phyloP scores from a whole-genome alignment of 2,888 invertebrate species.

The Furcula furcula region DNA sequence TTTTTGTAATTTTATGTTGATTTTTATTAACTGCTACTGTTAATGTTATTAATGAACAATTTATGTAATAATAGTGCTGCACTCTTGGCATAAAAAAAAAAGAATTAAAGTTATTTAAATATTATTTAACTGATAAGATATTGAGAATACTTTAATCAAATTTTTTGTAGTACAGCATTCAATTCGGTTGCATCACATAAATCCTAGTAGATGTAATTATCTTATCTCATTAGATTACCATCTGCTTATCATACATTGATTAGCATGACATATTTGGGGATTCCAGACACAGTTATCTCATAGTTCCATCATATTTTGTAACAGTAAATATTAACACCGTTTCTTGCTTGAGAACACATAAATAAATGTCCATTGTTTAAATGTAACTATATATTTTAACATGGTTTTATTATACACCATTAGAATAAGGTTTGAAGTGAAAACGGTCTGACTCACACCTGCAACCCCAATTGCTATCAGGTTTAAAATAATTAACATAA shows the following conservation, averaged over 20 bases:
- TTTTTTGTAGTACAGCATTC: conserved; percentile 13
- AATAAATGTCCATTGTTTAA: neutral
- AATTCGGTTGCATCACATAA: conserved; percentile 19
- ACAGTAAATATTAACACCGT: neutral
- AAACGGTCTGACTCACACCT: conserved; percentile 23
- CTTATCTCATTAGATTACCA: conserved; percentile 36
- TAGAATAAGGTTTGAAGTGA: conserved; percentile 4
- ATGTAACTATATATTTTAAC: neutral
- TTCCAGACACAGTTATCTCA: conserved; percentile 20
- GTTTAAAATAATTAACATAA: conserved; percentile 20
- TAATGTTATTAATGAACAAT: too few species aligned
- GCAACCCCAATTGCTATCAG: conserved; percentile 22
- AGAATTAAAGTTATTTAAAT: conserved; percentile 8
- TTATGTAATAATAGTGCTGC: too few species aligned
- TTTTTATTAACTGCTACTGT: too few species aligned
- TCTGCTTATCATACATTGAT: conserved; percentile 34
- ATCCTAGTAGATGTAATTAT: conserved; percentile 32
- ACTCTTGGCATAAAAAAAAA: too few species aligned
- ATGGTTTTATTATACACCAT: neutral
- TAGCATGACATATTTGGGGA: conserved; percentile 27
- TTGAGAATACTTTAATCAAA: too few species aligned
- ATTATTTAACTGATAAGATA: conserved; percentile 19
- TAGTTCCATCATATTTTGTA: conserved; percentile 4
- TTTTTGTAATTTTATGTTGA: too few species aligned
- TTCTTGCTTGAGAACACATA: neutral